A percentile compares a stretch with the other conserved stretches of the same genome.
Conservation (phyloP, 2,113 vertebrate species). For the Myrmecophaga tridactyla region DNA sequence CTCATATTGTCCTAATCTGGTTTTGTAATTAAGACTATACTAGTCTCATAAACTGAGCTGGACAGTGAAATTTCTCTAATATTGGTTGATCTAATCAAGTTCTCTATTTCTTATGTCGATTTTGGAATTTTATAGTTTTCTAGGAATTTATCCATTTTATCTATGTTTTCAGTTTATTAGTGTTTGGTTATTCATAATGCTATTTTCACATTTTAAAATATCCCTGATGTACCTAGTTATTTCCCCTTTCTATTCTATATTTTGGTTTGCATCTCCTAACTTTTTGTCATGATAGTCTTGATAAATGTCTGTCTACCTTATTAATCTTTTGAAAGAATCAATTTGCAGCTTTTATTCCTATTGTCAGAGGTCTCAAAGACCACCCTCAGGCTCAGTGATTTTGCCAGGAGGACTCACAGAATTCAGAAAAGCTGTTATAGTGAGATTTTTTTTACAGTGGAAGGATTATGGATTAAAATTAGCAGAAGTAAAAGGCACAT, state of each 20-base stretch:
- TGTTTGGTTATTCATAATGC: neutral
- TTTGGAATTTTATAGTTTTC: neutral
- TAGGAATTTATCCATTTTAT: neutral
- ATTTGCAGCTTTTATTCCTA: neutral
- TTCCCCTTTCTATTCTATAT: neutral
- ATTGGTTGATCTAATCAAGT: neutral
- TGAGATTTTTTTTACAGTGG: too few relatives aligned
- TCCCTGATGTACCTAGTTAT: neutral
- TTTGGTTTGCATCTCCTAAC: neutral
- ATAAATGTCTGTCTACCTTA: neutral
- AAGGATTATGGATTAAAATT: too few relatives aligned
- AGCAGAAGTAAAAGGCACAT: too few relatives aligned
- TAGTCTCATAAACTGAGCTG: neutral
- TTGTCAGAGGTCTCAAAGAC: too few relatives aligned
- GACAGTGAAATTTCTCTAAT: neutral
- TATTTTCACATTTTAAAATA: neutral
- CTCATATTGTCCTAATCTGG: too few relatives aligned
- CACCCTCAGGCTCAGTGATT: too few relatives aligned
- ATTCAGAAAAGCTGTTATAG: too few relatives aligned
- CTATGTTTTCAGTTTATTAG: neutral
- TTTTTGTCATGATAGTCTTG: neutral
- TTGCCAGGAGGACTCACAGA: too few relatives aligned
- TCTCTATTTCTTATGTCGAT: neutral
- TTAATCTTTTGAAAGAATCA: neutral
- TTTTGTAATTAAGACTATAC: too few relatives aligned